A percentile compares a stretch with the other conserved stretches of the same genome.
Conservation (phyloP, 2,113 vertebrate species). For the Pachypanchax playfairii region DNA sequence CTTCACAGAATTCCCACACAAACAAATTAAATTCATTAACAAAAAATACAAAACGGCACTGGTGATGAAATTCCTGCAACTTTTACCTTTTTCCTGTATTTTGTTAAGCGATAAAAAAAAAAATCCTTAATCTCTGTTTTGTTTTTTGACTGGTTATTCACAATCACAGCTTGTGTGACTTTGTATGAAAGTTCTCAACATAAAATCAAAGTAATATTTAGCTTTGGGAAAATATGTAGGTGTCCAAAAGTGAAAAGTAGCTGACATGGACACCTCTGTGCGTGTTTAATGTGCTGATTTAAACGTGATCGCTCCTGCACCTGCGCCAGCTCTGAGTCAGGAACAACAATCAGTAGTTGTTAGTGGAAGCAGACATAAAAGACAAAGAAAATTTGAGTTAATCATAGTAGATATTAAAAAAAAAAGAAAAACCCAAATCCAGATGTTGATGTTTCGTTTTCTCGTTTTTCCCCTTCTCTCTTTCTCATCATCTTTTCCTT, state of each 20-base stretch:
- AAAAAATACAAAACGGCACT: neutral
- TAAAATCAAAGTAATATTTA: constrained; percentile 57
- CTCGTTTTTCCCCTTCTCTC: neutral
- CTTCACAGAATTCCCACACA: neutral
- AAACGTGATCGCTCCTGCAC: neutral
- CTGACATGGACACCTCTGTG: constrained; percentile 23
- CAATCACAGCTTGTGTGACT: constrained; percentile 41
- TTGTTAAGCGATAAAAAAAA: neutral
- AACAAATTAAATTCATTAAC: neutral
- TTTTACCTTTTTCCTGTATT: neutral
- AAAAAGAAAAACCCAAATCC: neutral
- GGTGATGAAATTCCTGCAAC: neutral
- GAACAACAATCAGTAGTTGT: constrained; percentile 2
- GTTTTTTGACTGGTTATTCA: constrained; percentile 12
- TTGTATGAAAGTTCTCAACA: constrained; percentile 37
- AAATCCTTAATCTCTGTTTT: constrained; percentile 16
- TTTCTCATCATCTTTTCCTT: constrained; percentile 2
- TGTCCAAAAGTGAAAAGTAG: constrained; percentile 30
- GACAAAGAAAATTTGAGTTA: neutral
- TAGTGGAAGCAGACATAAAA: neutral
- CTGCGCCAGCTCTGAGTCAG: constrained; percentile 5
- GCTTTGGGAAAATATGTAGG: constrained; percentile 44
- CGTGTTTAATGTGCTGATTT: neutral
- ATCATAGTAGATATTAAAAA: neutral
- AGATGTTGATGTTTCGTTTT: neutral